Percentiles rank a stretch among this genome's conserved stretches.
Conservation (phyloP, 2,888 invertebrate species). For the Perizoma flavofasciatum region DNA sequence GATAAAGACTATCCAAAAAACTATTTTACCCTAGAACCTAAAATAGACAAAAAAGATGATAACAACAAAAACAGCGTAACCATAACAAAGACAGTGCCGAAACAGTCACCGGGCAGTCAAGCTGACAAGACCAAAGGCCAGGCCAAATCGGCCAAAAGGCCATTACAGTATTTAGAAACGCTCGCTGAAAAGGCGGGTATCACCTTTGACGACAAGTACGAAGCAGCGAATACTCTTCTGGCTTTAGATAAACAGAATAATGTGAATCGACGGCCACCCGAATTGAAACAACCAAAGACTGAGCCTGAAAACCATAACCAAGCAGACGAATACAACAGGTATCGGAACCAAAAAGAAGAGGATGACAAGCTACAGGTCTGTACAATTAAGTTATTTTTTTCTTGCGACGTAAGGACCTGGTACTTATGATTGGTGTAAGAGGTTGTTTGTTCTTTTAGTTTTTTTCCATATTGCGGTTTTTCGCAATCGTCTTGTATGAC, state of each 20-base stretch:
- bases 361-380: slow-evolving; percentile 76
- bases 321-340: slow-evolving; percentile 66
- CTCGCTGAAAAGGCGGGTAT: slow-evolving; percentile 89
- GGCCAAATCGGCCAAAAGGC: slow-evolving; percentile 65
- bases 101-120: slow-evolving; percentile 63
- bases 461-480: no score
- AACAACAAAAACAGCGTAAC: slow-evolving; percentile 80
- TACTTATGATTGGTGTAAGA: no score
- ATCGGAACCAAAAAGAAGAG: slow-evolving; percentile 74
- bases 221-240: slow-evolving; percentile 86
- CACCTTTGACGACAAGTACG: slow-evolving; percentile 89
- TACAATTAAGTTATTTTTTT: background rate
- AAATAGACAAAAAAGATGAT: slow-evolving; percentile 77
- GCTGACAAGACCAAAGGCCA: slow-evolving; percentile 63
- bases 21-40: slow-evolving; percentile 73
- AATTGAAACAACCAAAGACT: slow-evolving; percentile 69
- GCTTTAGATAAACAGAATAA: slow-evolving; percentile 87
- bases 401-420: no score
- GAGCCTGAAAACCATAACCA: slow-evolving; percentile 67
- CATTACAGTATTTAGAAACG: slow-evolving; percentile 88
- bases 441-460: no score
- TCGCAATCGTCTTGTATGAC: no score
- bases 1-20: slow-evolving; percentile 76
- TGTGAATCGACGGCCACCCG: slow-evolving; percentile 67
- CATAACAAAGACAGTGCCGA: slow-evolving; percentile 72